phyloP scores from a whole-genome alignment of 2,888 invertebrate species.

The Artemia sp. region DNA sequence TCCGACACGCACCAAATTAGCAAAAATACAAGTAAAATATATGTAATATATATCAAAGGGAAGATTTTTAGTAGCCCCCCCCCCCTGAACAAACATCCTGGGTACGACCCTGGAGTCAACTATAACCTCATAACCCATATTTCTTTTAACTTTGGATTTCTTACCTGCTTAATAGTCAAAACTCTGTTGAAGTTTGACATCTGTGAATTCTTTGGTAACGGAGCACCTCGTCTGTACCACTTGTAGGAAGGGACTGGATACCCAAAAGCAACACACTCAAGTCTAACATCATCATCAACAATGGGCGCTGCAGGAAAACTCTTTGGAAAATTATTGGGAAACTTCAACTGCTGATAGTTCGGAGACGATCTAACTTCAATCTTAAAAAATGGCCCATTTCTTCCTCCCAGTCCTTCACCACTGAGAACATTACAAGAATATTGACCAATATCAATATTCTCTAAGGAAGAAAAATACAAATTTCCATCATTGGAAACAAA shows the following conservation, averaged over 20 bases:
- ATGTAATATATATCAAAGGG: no score
- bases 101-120: no score
- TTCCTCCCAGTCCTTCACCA: slow-evolving; percentile 63
- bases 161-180: slow-evolving; percentile 36
- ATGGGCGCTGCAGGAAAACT: slow-evolving; percentile 82
- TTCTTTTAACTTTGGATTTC: not conserved
- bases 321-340: slow-evolving; percentile 88
- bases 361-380: slow-evolving; percentile 59
- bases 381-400: slow-evolving; percentile 74
- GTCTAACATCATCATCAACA: slow-evolving; percentile 68
- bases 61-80: no score
- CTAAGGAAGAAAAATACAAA: slow-evolving; percentile 81
- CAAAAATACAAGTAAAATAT: no score
- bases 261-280: slow-evolving; percentile 91
- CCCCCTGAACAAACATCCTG: no score
- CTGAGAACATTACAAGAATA: slow-evolving; percentile 85
- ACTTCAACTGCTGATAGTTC: slow-evolving; percentile 73
- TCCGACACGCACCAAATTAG: no score
- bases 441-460: slow-evolving; percentile 69
- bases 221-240: slow-evolving; percentile 61
- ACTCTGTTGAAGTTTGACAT: slow-evolving; percentile 65
- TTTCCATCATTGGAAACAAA: slow-evolving; percentile 88
- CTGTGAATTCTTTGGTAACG: slow-evolving; percentile 53
- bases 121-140: no score
- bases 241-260: slow-evolving; percentile 85